Evolutionary conservation across 92 coral and sea anemone genomes (phyloP), one percentile per base, ranked within the genome.

Genomic region (Metridium senile): DNA sequence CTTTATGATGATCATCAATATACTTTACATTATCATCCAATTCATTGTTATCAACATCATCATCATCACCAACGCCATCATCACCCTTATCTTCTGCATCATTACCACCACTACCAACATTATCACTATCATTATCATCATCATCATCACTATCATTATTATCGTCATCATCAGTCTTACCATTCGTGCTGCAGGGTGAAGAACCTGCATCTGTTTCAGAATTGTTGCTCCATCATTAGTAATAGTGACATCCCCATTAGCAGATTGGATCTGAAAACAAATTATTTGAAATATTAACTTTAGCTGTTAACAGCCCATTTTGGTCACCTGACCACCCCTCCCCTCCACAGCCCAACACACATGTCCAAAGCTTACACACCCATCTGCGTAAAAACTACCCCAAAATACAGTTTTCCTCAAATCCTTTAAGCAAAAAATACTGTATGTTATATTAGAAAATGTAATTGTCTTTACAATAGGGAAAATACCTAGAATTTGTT

Each of bases 211-310:
- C 62, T 94, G 98, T 45, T 94, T 94, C 34, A 94, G 66, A 49
- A 94, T 94, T 3, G 98, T 94, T 11, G 98, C 98, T 47, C 98
- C 98, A 85, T 94, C 98, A 76, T 94, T 94, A 11, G 98, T 94
- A 20, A 94, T 94, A 1, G 97, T 94, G 29, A 94, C 98, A 56
- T 94, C 98, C 21, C 98, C 98, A 84, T 83, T 91, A 13, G 91
- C 95, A 76, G 93, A 79, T 68, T 94, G 98, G 64, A 94, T 94
- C 98, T 94, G 77, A 16, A 29, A 32, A 46, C 33, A 53, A 13
- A 64, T n/a, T 46, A 31, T 23, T 26, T 35, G 3, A n/a, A 19
- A 70, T 1, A 8, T 7, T 68, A 0, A 68, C 0, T 0, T 33
- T 18, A n/a, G n/a, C n/a, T 39, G 49, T 54, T 54, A 19, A 54